Evolutionary conservation across 2,113 vertebrate genomes (phyloP).

Genomic region (Chaetops frenatus): DNA sequence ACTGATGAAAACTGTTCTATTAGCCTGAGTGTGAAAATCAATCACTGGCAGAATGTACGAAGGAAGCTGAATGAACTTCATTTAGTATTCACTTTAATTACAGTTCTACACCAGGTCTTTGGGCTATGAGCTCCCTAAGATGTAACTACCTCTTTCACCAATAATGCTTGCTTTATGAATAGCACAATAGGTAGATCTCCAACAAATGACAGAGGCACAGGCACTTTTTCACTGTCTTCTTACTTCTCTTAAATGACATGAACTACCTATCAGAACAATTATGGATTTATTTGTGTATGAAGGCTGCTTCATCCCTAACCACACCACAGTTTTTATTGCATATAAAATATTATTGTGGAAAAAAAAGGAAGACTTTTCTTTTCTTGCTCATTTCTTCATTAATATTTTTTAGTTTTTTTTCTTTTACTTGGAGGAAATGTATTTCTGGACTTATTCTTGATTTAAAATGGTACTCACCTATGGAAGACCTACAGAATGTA

Average conservation of each 20-base stretch:
- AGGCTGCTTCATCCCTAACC: not conserved
- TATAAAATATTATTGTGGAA: not conserved
- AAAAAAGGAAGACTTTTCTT: not conserved
- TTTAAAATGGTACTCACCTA: not conserved
- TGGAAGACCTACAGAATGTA: not conserved
- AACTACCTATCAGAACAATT: conserved; percentile 2
- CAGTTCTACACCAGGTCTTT: conserved; percentile 6
- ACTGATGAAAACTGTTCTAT: conserved; percentile 35
- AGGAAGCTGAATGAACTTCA: conserved; percentile 31
- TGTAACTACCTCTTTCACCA: conserved; percentile 3
- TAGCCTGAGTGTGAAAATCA: conserved; percentile 49
- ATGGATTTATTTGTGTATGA: not conserved
- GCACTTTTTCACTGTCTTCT: not conserved
- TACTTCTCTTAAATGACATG: not conserved
- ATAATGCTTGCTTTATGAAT: conserved; percentile 29
- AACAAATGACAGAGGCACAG: not conserved
- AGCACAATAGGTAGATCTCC: not conserved
- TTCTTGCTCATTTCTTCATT: not conserved
- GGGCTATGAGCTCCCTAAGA: conserved; percentile 26
- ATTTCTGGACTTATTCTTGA: not conserved
- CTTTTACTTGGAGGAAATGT: not conserved
- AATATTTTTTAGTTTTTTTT: not conserved
- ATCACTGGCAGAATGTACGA: not conserved
- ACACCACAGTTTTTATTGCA: not conserved
- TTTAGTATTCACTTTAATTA: conserved; percentile 46